Evolutionary conservation across 2,113 vertebrate genomes (phyloP).

Genomic region (Stegostoma tigrinum): DNA sequence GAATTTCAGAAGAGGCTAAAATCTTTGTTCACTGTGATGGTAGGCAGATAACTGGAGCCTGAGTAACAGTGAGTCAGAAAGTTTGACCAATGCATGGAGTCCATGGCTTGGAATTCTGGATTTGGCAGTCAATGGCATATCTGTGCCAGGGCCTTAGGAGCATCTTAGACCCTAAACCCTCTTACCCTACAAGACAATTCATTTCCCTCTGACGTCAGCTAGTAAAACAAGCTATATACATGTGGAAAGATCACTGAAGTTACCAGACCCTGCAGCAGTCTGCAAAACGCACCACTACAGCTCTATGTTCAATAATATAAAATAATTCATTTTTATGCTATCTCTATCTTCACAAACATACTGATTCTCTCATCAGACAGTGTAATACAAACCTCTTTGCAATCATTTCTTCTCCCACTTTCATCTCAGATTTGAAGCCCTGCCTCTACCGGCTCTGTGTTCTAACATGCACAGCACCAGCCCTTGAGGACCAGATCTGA

Average conservation of each 20-base stretch:
- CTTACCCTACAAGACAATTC: fast-evolving
- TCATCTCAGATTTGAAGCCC: neutral
- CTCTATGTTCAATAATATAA: neutral
- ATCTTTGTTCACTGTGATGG: too few species aligned
- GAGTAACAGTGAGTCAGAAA: neutral
- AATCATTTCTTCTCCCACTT: neutral
- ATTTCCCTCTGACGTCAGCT: neutral
- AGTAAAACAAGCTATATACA: neutral
- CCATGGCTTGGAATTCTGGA: neutral
- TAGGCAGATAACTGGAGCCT: too few species aligned
- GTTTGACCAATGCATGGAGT: neutral
- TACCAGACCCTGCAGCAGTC: neutral
- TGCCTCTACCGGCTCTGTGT: neutral
- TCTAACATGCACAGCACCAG: neutral
- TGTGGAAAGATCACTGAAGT: neutral
- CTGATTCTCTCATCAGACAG: neutral
- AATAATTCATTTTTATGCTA: neutral
- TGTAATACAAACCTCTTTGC: neutral
- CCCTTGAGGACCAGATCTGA: neutral
- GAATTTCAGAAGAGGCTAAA: neutral
- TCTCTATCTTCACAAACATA: neutral
- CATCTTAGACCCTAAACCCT: neutral
- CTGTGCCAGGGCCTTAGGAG: neutral
- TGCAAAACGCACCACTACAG: neutral
- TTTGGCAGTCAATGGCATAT: neutral